Evolutionary conservation across 2,888 invertebrate genomes (phyloP).

Genomic region (Dryobota labecula): DNA sequence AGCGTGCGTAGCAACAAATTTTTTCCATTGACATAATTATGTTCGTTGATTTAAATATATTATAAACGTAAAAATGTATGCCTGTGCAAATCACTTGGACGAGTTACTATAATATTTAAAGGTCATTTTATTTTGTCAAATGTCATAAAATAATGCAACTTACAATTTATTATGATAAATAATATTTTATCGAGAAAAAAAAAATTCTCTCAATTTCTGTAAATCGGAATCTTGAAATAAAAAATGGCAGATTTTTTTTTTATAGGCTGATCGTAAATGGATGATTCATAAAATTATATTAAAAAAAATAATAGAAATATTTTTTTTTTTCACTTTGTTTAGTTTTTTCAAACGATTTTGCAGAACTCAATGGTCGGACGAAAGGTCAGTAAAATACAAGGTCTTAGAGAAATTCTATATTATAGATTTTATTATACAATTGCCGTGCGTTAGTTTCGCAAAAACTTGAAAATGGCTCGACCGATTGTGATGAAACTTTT

Average conservation of each 20-base stretch:
- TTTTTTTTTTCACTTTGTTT: no score
- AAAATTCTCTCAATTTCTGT: not conserved
- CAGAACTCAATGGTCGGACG: not conserved
- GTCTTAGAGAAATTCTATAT: not conserved
- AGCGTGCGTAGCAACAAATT: conserved; percentile 33
- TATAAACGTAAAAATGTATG: conserved; percentile 1
- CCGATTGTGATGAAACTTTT: no score
- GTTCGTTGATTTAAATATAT: not conserved
- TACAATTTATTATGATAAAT: not conserved
- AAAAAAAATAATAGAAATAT: no score
- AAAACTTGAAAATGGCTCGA: no score
- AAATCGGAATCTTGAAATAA: no score
- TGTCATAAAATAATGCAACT: not conserved
- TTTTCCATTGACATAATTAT: not conserved
- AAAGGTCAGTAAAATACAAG: conserved; percentile 29
- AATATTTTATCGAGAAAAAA: not conserved
- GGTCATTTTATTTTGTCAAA: conserved; percentile 17
- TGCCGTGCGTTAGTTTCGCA: no score
- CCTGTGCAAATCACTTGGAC: conserved; percentile 15
- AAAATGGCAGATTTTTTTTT: not conserved
- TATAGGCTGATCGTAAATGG: no score
- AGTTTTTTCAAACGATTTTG: not conserved
- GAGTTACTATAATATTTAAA: conserved; percentile 1
- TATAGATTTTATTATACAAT: no score
- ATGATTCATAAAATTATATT: not conserved